Evolutionary conservation across 2,888 invertebrate genomes (phyloP), one percentile per base, ranked within the genome.

Genomic region (Pegoplata infirma): DNA sequence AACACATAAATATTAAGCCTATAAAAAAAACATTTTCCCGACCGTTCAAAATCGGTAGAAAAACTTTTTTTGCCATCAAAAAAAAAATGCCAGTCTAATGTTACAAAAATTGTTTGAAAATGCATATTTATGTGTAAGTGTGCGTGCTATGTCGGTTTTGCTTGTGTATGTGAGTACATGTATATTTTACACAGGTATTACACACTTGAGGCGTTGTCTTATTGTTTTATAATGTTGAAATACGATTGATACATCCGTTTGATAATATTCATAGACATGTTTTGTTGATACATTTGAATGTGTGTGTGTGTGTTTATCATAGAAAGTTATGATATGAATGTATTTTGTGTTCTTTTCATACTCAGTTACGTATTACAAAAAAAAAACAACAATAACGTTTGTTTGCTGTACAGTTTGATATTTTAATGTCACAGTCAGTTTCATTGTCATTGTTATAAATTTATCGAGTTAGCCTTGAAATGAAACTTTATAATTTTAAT

Each of bases 231-330:
- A 75, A 75, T 72, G 77, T 73, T 79, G 75, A 81, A 81, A 80
- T 78, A 75, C 82, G 82, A 82, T 82, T 82, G 82, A 82, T 82
- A 76, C 71, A 81, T 80, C 81, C 81, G 82, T 75, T 28, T 67
- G 79, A 79, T 75, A 79, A 75, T 64, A 69, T 73, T 75, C 77
- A 78, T 46, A 73, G 56, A 68, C 56, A 72, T 63, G n/a, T 40
- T 40, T 40, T 12, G 36, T 40, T 40, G 36, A n/a, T n/a, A n/a
- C 36, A 40, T n/a, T n/a, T n/a, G n/a, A n/a, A n/a, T n/a, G n/a
- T n/a, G n/a, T n/a, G n/a, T n/a, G n/a, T n/a, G n/a, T n/a, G n/a
- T n/a, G n/a, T n/a, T n/a, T n/a, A n/a, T n/a, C n/a, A n/a, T n/a
- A n/a, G n/a, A 49, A 49, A 69, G 68, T 76, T 63, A 63, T 69